Base-by-base conservation (phyloP, 2,113 vertebrate genomes). In the Cacatua alba region DNA sequence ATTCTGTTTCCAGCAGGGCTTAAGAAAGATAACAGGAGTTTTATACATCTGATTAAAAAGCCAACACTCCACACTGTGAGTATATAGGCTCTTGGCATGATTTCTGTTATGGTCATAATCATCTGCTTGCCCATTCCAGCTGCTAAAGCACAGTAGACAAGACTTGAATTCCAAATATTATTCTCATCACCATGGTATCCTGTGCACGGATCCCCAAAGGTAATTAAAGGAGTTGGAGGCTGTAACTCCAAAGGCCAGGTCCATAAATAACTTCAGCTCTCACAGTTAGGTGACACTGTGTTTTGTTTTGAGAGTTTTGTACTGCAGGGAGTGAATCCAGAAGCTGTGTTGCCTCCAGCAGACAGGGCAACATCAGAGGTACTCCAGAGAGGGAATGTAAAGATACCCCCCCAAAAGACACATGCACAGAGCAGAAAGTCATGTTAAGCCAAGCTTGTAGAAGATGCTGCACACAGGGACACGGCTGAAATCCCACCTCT, bases 91-190 rank as follows among this genome's bases (percentile, higher is more conserved):
- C 92, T 88, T 88, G 67, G 88, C 67, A 80, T 89, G 53, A 43
- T 96, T 95, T 94, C 70, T 84, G 44, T 68, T 90, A 89, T 84
- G 94, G 88, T 90, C 90, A 95, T 93, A 93, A 94, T 93, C 92
- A 89, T 41, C 77, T 91, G 77, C 83, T 95, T 88, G 94, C 59
- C 88, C 94, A 95, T 94, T 94, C 91, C 94, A 97, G 91, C 92
- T 92, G 83, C 91, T 94, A 91, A 94, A 95, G 75, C 83, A 87
- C 49, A 69, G 78, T 79, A 92, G 92, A 89, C 88, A 91, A 85
- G 96, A 89, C 83, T 59, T 91, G 92, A 95, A 97, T 96, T 92
- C 77, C 84, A 97, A 94, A 96, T 96, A 92, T 93, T 94, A 74
- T 91, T 69, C 81, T 91, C 91, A 93, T 95, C 91, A 94, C 94